Base-by-base conservation (phyloP, 2,888 invertebrate species). In the Gisinianus flammeolus region DNA sequence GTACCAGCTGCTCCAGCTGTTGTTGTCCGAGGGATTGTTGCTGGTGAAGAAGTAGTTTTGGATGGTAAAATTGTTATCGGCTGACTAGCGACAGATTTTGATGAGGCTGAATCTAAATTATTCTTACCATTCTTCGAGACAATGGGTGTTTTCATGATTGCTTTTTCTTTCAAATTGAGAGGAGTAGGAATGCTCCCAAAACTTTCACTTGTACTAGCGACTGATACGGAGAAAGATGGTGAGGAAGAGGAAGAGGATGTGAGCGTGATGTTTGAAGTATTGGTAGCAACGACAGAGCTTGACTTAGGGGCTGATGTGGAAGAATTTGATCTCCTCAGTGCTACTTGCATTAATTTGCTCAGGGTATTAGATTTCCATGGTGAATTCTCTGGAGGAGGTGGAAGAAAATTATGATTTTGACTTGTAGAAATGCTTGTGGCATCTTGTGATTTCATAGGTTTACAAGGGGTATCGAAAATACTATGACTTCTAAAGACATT, bases 391-490 rank as follows among this genome's bases (percentile, higher is more conserved):
- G 44, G n/a, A n/a, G n/a, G n/a, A n/a, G n/a, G n/a, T n/a, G n/a
- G n/a, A n/a, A n/a, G n/a, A n/a, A n/a, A 35, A 35, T 35, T 44
- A 44, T 2, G 12, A 44, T 44, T 44, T 1, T 44, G 12, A 12
- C 16, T 4, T 44, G 44, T 44, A 19, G 8, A 44, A 44, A 19
- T 44, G 44, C 6, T 44, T 44, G 6, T 16, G 19, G 2, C 19
- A 58, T 62, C 62, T 12, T 26, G 62, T 24, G 24, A 12, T 28
- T 62, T 62, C 16, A 62, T n/a, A n/a, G n/a, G n/a, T n/a, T n/a
- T n/a, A n/a, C n/a, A 28, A 62, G 62, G 62, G 6, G 62, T 62
- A 10, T 62, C 62, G 16, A 62, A 62, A 62, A 62, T 24, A 62
- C 26, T 58, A 10, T 12, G 10, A 62, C 26, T 62, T 28, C 16